Evolutionary conservation across 2,797 vertebrate genomes (phyloP).

Genomic region (Hylomyscus alleni): DNA sequence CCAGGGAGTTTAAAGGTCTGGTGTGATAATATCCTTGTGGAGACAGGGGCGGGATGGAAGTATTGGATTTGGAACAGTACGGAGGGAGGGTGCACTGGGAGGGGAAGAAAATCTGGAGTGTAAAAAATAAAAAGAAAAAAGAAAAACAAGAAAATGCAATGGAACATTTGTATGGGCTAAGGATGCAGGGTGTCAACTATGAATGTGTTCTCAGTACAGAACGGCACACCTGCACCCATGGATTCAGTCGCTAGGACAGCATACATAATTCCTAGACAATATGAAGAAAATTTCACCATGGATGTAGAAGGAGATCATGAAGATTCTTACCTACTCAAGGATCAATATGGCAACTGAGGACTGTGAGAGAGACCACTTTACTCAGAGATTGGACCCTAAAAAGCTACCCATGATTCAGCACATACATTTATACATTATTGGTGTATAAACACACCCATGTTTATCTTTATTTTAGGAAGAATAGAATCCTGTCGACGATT

Average conservation of each 20-base stretch:
- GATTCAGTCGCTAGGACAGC: background rate
- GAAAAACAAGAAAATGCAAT: background rate
- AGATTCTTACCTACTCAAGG: background rate
- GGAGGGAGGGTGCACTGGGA: too few species aligned
- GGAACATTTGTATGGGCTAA: background rate
- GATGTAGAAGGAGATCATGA: background rate
- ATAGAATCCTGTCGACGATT: conserved; percentile 48
- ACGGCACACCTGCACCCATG: background rate
- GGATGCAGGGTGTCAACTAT: background rate
- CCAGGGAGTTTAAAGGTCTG: too few species aligned
- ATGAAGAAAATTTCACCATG: background rate
- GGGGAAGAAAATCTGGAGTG: too few species aligned
- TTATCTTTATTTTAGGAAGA: conserved; percentile 49
- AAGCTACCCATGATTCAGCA: background rate
- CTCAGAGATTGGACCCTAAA: background rate
- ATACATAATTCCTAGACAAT: background rate
- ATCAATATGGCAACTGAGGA: background rate
- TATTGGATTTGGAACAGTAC: too few species aligned
- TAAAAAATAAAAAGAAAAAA: too few species aligned
- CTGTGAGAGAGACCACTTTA: background rate
- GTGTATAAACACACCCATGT: background rate
- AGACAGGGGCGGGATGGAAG: too few species aligned
- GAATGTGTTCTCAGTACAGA: background rate
- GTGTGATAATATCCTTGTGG: too few species aligned
- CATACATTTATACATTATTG: background rate